Evolutionary conservation across 2,888 invertebrate species (phyloP).

Genomic region (Catocala nupta): DNA sequence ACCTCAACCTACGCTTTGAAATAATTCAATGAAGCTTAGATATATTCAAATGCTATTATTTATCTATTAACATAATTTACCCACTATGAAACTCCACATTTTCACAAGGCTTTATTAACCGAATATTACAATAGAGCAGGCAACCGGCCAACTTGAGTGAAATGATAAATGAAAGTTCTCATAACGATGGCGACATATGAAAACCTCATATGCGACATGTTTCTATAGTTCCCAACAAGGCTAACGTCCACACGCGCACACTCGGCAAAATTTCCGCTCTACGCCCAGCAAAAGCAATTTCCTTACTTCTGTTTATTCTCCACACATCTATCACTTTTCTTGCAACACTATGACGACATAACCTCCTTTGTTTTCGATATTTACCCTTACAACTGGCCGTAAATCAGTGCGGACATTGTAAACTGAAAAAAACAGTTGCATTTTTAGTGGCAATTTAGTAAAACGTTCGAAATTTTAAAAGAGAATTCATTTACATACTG

Average conservation of each 20-base stretch:
- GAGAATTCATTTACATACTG: too few species aligned
- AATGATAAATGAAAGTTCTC: conserved; percentile 45
- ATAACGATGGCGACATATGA: conserved; percentile 36
- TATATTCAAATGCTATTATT: neutral
- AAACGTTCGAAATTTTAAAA: too few species aligned
- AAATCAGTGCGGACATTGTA: neutral
- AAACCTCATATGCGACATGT: conserved; percentile 35
- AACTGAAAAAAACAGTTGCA: neutral
- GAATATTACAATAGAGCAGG: conserved; percentile 27
- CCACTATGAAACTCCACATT: conserved; percentile 19
- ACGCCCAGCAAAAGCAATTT: conserved; percentile 59
- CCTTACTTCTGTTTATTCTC: conserved; percentile 48
- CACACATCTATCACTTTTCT: conserved; percentile 38
- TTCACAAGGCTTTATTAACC: conserved; percentile 33
- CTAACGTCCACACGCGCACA: conserved; percentile 36
- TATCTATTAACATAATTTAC: conserved; percentile 19
- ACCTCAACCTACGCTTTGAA: neutral
- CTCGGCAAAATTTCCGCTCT: conserved; percentile 45
- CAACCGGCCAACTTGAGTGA: conserved; percentile 40
- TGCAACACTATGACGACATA: conserved; percentile 34
- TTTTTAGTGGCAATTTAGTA: too few species aligned
- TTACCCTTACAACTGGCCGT: conserved; percentile 7
- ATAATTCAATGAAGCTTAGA: neutral
- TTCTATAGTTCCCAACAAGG: conserved; percentile 33
- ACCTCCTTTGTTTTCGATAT: conserved; percentile 22